phyloP scores from a whole-genome alignment of 2,888 invertebrate species.

The Podotricha telesiphe region DNA sequence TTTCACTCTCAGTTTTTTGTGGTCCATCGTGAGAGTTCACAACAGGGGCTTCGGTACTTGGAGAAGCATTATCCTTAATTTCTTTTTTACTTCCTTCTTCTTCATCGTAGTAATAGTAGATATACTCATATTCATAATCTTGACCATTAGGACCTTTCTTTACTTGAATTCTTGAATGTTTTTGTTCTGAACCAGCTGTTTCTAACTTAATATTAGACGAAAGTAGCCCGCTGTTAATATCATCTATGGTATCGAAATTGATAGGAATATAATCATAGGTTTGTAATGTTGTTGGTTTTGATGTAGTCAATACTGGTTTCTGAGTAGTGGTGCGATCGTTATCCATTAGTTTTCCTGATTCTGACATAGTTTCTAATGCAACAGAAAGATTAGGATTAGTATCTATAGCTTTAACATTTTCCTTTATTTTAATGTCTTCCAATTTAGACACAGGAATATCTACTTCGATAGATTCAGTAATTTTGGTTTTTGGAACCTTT shows the following conservation, averaged over 20 bases:
- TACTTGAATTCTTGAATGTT: conserved; percentile 89
- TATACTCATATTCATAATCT: conserved; percentile 96
- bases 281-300: conserved; percentile 65
- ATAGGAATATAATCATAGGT: conserved; percentile 75
- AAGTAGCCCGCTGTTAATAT: conserved; percentile 75
- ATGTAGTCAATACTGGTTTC: conserved; percentile 82
- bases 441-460: conserved; percentile 77
- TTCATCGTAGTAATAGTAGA: conserved; percentile 95
- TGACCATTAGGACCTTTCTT: conserved; percentile 95
- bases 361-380: conserved; percentile 75
- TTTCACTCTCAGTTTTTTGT: conserved; percentile 75
- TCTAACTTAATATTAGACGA: conserved; percentile 82
- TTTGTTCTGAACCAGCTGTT: conserved; percentile 87
- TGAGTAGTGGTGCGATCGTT: conserved; percentile 78
- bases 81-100: conserved; percentile 85
- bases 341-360: conserved; percentile 74
- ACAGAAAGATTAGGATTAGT: conserved; percentile 75
- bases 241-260: conserved; percentile 79
- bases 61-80: conserved; percentile 56
- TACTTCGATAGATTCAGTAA: conserved; percentile 73
- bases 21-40: conserved; percentile 86
- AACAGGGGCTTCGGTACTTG: conserved; percentile 55
- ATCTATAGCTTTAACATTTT: conserved; percentile 77
- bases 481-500: conserved; percentile 70
- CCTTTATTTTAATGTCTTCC: conserved; percentile 77